phyloP scores from a whole-genome alignment of 2,797 vertebrate species.

The Perodicticus potto region DNA sequence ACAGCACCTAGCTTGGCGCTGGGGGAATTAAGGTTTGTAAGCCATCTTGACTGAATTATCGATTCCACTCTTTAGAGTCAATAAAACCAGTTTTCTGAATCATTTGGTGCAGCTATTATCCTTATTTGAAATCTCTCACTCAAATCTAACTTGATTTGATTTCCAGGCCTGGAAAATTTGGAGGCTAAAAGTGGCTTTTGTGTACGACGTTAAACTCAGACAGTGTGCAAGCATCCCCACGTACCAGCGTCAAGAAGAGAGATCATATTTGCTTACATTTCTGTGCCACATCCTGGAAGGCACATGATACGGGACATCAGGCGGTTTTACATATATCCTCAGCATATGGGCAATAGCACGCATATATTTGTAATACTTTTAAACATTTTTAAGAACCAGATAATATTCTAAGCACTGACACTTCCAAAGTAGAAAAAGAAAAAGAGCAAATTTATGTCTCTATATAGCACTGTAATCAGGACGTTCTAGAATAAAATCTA shows the following conservation, averaged over 20 bases:
- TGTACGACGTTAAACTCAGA: not conserved
- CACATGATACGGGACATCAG: not conserved
- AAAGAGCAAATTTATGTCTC: not conserved
- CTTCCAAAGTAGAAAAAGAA: not conserved
- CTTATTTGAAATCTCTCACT: not conserved
- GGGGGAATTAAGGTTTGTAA: not conserved
- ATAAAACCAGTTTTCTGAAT: not conserved
- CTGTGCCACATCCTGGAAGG: not conserved
- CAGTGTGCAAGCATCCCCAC: not conserved
- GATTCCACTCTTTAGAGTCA: not conserved
- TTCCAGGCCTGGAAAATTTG: not conserved
- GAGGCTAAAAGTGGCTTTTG: not conserved
- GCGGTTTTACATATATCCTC: not conserved
- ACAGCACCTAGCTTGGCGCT: not conserved
- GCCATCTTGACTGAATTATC: not conserved
- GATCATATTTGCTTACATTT: not conserved
- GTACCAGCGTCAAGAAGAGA: not conserved
- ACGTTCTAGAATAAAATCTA: not conserved
- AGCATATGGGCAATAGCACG: not conserved
- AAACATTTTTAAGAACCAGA: not conserved
- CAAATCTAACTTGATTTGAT: not conserved
- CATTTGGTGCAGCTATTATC: not conserved
- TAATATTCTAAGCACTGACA: not conserved
- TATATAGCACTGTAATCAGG: not conserved
- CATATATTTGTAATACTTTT: not conserved